Conservation (phyloP, 2,888 invertebrate genomes). For the Sepioteuthis lessoniana region DNA sequence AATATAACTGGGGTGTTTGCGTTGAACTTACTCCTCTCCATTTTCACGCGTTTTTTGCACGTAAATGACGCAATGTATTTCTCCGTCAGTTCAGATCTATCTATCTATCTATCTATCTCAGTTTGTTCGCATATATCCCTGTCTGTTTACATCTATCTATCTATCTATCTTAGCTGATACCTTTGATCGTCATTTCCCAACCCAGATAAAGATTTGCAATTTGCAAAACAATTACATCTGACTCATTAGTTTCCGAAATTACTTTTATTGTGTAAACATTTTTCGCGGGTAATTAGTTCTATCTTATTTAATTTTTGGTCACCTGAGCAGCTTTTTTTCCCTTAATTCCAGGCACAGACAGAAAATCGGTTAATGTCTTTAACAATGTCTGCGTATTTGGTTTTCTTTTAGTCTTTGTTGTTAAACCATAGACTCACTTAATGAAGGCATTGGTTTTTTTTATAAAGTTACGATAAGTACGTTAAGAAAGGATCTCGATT, state of each 20-base stretch:
- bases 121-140: neutral
- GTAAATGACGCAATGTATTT: too few relatives aligned
- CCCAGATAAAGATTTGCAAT: neutral
- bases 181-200: neutral
- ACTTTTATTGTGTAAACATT: neutral
- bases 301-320: neutral
- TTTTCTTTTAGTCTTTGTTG: neutral
- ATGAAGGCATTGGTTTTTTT: neutral
- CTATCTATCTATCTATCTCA: neutral
- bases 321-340: neutral
- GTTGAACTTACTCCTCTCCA: too few relatives aligned
- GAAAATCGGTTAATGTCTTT: neutral
- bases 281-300: neutral
- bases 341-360: neutral
- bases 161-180: neutral
- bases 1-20: too few relatives aligned
- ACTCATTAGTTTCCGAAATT: neutral
- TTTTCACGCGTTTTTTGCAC: too few relatives aligned
- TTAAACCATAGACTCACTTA: neutral
- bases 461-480: neutral
- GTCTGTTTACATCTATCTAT: neutral
- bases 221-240: neutral
- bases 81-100: neutral
- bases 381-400: too few relatives aligned
- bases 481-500: neutral